These are phyloP conservation scores for Marronus borbonicus DNA, from an alignment of 2,888 invertebrate species.

Conservation along the genomic window DNA sequence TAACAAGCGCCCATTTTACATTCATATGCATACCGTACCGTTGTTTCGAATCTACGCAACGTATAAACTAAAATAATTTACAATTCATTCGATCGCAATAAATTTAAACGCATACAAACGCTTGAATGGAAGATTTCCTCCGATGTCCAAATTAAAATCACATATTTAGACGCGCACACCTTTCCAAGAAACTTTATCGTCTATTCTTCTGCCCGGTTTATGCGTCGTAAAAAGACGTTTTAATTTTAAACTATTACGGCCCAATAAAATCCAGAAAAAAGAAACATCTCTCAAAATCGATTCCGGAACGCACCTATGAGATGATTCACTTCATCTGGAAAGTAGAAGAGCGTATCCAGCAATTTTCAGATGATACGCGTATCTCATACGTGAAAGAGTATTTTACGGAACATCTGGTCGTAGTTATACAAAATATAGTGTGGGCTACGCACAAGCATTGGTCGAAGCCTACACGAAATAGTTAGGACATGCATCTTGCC, in stretches of 20 bases:
- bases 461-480: conserved; percentile 41
- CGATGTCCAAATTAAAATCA: conserved; percentile 21
- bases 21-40: too few species aligned
- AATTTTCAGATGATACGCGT: too few species aligned
- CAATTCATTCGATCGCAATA: too few species aligned
- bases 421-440: conserved; percentile 38
- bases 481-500: conserved; percentile 30
- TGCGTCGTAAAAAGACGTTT: conserved; percentile 30
- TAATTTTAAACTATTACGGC: conserved; percentile 38
- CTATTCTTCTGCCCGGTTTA: conserved; percentile 36
- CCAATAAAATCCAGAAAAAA: conserved; percentile 23
- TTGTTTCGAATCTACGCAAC: too few species aligned
- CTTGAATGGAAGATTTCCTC: not conserved
- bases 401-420: conserved; percentile 39
- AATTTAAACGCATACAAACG: too few species aligned
- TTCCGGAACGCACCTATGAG: not conserved
- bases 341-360: not conserved
- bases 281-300: conserved; percentile 34
- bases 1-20: too few species aligned
- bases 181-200: conserved; percentile 6
- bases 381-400: not conserved
- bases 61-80: too few species aligned
- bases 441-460: conserved; percentile 44
- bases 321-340: not conserved
- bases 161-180: conserved; percentile 8